phyloP scores from a whole-genome alignment of 2,888 invertebrate species.

The Perdita meconis region DNA sequence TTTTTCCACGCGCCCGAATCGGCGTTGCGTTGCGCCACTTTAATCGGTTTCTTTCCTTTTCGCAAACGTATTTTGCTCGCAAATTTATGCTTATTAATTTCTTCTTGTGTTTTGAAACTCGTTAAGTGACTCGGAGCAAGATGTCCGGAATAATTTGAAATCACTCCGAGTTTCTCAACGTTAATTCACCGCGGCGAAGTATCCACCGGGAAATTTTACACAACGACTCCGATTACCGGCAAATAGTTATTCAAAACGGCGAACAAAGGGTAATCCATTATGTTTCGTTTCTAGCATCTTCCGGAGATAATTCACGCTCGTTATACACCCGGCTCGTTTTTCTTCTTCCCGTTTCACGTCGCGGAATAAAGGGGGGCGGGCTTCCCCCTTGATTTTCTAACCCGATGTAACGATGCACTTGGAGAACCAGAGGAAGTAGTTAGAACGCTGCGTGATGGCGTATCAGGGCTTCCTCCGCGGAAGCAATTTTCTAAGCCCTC shows the following conservation, averaged over 20 bases:
- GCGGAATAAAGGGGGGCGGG: slow-evolving; percentile 37
- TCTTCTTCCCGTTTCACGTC: slow-evolving; percentile 42
- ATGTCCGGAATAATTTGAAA: not conserved
- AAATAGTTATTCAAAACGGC: slow-evolving; percentile 15
- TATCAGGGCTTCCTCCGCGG: slow-evolving; percentile 57
- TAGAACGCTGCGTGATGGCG: slow-evolving; percentile 58
- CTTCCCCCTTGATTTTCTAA: slow-evolving; percentile 53
- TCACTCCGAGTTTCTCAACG: not conserved
- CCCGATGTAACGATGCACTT: slow-evolving; percentile 52
- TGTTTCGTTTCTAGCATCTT: slow-evolving; percentile 18
- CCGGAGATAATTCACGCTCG: slow-evolving; percentile 40
- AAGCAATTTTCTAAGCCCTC: slow-evolving; percentile 64
- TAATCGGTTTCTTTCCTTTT: not conserved
- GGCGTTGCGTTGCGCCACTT: not conserved
- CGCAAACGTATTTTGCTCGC: not conserved
- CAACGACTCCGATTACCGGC: slow-evolving; percentile 8
- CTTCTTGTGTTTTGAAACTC: not conserved
- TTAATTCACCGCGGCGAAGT: not conserved
- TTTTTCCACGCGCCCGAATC: too few species aligned
- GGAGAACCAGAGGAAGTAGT: slow-evolving; percentile 64
- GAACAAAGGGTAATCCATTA: slow-evolving; percentile 39
- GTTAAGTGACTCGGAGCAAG: not conserved
- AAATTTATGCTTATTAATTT: slow-evolving; percentile 1
- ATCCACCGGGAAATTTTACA: slow-evolving; percentile 2
- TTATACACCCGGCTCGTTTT: slow-evolving; percentile 38